Conservation (phyloP, 2,888 invertebrate species). For the Polylopha cassiicola region DNA sequence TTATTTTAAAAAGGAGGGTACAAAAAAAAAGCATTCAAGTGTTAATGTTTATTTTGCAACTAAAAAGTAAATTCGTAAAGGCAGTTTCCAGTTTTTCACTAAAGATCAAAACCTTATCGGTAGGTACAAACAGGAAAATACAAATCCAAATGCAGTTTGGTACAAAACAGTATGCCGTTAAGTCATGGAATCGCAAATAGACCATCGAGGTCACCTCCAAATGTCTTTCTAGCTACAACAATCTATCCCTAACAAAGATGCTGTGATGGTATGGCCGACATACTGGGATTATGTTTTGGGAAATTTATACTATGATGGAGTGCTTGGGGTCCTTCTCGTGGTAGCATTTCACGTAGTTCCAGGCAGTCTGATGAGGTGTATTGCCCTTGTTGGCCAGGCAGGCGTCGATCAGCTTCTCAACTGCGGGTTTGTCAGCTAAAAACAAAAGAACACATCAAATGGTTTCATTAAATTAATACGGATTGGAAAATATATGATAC, state of each 20-base stretch:
- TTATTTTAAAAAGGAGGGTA: neutral
- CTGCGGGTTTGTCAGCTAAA: slow-evolving; percentile 62
- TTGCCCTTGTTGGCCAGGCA: slow-evolving; percentile 69
- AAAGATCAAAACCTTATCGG: slow-evolving; percentile 28
- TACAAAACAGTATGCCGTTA: too few relatives aligned
- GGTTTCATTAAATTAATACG: neutral
- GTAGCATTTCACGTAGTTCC: slow-evolving; percentile 74
- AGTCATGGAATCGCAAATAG: neutral
- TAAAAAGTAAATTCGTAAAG: slow-evolving; percentile 44
- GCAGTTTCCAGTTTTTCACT: slow-evolving; percentile 32
- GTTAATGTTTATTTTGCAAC: slow-evolving; percentile 28
- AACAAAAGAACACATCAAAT: slow-evolving; percentile 19
- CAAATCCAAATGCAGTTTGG: slow-evolving; percentile 16
- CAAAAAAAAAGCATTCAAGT: slow-evolving; percentile 2
- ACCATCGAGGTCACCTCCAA: too few relatives aligned
- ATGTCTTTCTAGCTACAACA: too few relatives aligned
- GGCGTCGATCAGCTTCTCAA: slow-evolving; percentile 66
- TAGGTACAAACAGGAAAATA: slow-evolving; percentile 3
- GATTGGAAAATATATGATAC: too few relatives aligned
- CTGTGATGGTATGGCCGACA: too few relatives aligned
- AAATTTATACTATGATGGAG: slow-evolving; percentile 59
- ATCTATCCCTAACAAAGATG: too few relatives aligned
- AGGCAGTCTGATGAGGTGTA: slow-evolving; percentile 68
- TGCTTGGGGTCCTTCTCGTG: slow-evolving; percentile 74
- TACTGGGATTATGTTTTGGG: neutral